Conservation (phyloP, 1,140 invertebrate species). For the Patella vulgata region DNA sequence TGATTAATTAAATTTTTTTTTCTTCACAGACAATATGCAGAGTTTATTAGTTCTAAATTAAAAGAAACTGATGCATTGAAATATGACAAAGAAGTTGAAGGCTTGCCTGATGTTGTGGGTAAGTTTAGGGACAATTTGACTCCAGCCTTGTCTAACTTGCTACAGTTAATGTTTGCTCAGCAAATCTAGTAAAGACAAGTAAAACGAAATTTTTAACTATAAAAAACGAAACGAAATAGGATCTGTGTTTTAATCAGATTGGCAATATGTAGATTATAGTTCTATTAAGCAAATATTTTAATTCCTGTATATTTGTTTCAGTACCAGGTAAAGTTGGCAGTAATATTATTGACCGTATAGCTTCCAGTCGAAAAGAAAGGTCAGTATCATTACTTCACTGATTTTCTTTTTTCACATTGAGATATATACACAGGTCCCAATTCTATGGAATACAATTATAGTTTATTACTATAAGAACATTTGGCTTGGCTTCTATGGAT, state of each 20-base stretch:
- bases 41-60: slow-evolving; percentile 42
- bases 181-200: background rate
- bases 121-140: slow-evolving; percentile 15
- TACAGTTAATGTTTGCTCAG: too few relatives aligned
- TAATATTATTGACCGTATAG: slow-evolving; percentile 60
- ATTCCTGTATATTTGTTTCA: slow-evolving; percentile 30
- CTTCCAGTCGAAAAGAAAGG: slow-evolving; percentile 54
- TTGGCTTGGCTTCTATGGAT: too few relatives aligned
- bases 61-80: slow-evolving; percentile 39
- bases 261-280: too few relatives aligned
- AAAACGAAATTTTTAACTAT: too few relatives aligned
- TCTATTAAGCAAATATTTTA: too few relatives aligned
- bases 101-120: slow-evolving; percentile 62
- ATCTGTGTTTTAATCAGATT: too few relatives aligned
- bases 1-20: too few relatives aligned
- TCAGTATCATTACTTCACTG: slow-evolving; percentile 18
- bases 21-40: slow-evolving; percentile 53
- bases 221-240: too few relatives aligned
- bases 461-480: too few relatives aligned
- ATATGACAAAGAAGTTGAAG: slow-evolving; percentile 53
- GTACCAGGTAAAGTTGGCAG: slow-evolving; percentile 55
- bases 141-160: too few relatives aligned
- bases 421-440: background rate
- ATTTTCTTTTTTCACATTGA: background rate
- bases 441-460: too few relatives aligned